Base-by-base conservation (phyloP, 2,797 vertebrate genomes). In the Clarias platycephalus region DNA sequence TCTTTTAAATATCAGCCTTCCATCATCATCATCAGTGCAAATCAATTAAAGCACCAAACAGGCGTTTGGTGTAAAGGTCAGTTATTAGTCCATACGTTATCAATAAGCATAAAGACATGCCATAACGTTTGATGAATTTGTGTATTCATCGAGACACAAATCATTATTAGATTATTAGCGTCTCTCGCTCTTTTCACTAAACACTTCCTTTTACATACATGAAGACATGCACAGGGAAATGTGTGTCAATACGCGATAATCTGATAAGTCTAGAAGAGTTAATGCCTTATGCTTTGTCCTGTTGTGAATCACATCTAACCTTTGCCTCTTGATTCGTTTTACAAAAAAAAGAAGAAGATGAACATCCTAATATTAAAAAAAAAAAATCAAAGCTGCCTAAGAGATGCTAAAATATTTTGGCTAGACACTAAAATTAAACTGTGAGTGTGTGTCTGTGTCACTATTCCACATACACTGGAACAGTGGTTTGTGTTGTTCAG, bases 401-500 rank as follows among this genome's bases (percentile, higher is more conserved):
- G 68, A 49, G 57, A 92, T 89, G 90, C 58, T 80, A 82, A 84
- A 83, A 81, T 60, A 80, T 85, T 88, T 86, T 87, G 89, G 84
- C 82, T 84, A 86, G 84, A 89, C 85, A 82, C 80, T 81, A 75
- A 82, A 76, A 74, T 85, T 80, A 80, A 86, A 80, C 87, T 91
- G 87, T 90, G 90, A 89, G 88, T 86, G 88, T 90, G 88, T 82
- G 85, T 88, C 85, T 86, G 71, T 90, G 90, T 91, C 91, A 71
- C 86, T 66, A 83, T 75, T 75, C 70, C 63, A 80, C 78, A 49
- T 84, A 84, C 84, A 87, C 87, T 85, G 85, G 91, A 90, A 89
- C 89, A 87, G 88, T 80, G 86, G 55, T 90, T 85, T 82, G 85
- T 83, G 86, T 87, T 90, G 88, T 93, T 92, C 89, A 93, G 92